Percentiles rank a stretch among this genome's conserved stretches.
phyloP scores from a whole-genome alignment of 2,888 invertebrate genomes.

The Allophyes oxyacanthae region DNA sequence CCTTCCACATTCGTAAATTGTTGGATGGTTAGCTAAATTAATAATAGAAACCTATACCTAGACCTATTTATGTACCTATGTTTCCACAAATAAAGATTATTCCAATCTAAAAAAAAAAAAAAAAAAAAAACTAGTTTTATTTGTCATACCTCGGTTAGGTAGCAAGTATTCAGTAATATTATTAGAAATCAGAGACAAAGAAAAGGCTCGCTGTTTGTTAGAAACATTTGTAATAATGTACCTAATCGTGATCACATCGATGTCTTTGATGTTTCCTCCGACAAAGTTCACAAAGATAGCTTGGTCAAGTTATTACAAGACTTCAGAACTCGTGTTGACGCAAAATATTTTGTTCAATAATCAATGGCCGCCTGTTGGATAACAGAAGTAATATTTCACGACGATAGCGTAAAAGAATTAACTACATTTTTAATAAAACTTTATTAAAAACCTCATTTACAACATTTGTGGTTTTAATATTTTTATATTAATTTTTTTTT shows the following conservation, averaged over 20 bases:
- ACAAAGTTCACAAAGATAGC: constrained; percentile 39
- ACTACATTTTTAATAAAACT: constrained; percentile 55
- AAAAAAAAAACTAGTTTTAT: no score
- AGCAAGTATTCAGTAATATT: no score
- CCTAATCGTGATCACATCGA: constrained; percentile 28
- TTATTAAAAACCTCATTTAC: constrained; percentile 60
- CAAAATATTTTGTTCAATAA: constrained; percentile 47
- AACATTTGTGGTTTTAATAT: constrained; percentile 38
- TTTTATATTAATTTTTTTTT: constrained; percentile 46
- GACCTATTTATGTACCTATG: no score
- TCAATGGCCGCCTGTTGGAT: constrained; percentile 28
- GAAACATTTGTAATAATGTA: constrained; percentile 33
- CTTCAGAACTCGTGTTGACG: constrained; percentile 36
- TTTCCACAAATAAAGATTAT: no score
- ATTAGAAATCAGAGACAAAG: no score
- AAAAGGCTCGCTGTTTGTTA: constrained; percentile 9
- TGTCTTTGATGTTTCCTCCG: constrained; percentile 39
- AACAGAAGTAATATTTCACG: constrained; percentile 39
- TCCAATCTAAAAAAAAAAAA: no score
- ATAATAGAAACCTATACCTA: no score
- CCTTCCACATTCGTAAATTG: no score
- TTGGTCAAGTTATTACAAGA: constrained; percentile 41
- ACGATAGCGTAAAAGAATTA: constrained; percentile 26
- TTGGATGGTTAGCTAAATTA: no score
- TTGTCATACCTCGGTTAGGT: no score